Conservation (phyloP, 2,113 vertebrate species). For the Megaceryle torquata region DNA sequence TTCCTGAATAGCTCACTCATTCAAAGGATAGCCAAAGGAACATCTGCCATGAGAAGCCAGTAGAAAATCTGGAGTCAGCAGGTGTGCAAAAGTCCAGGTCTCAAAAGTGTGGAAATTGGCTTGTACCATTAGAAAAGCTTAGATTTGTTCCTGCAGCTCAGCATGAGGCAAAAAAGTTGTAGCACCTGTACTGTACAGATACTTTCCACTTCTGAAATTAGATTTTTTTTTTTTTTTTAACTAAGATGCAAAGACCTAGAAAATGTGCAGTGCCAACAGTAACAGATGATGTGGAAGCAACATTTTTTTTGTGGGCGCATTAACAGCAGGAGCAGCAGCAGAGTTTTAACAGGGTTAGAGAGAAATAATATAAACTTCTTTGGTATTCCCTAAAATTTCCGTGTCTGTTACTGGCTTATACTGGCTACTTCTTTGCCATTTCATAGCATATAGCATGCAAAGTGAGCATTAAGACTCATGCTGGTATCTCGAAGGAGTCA, state of each 20-base stretch:
- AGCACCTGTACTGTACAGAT: background rate
- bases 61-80: background rate
- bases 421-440: background rate
- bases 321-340: background rate
- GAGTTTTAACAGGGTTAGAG: constrained; percentile 17
- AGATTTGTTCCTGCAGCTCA: background rate
- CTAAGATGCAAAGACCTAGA: background rate
- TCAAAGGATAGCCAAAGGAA: background rate
- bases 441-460: background rate
- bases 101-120: background rate
- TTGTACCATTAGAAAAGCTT: background rate
- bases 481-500: background rate
- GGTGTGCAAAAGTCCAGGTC: background rate
- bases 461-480: background rate
- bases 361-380: background rate
- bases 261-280: constrained; percentile 1
- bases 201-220: background rate
- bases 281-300: constrained; percentile 7
- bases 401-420: background rate
- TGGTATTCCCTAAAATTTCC: background rate
- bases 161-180: background rate
- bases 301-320: background rate
- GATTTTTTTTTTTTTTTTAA: background rate
- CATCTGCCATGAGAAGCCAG: background rate
- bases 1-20: background rate